These are phyloP conservation scores for Ambastaia sidthimunki DNA, from an alignment of 2,797 vertebrate genomes.

Conservation along the genomic window DNA sequence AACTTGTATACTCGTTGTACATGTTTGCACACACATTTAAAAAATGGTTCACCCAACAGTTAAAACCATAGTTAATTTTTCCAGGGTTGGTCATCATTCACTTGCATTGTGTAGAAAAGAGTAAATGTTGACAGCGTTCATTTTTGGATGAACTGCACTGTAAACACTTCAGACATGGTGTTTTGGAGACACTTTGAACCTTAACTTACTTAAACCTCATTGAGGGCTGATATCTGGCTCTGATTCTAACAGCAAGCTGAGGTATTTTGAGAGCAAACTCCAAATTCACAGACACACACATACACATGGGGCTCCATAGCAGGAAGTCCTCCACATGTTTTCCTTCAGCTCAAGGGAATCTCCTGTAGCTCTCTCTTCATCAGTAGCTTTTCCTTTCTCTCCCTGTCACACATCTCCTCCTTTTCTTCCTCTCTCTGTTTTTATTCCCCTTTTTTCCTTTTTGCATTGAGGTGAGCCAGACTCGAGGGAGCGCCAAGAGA, in stretches of 20 bases:
- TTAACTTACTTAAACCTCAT: conserved; percentile 18
- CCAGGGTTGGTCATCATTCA: too few relatives aligned
- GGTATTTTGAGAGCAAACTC: conserved; percentile 37
- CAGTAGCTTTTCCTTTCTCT: conserved; percentile 28
- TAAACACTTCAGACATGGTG: neutral
- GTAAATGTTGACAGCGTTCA: too few relatives aligned
- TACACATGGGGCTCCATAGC: conserved; percentile 14
- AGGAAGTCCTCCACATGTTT: conserved; percentile 42
- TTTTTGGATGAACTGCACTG: neutral
- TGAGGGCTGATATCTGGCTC: conserved; percentile 21
- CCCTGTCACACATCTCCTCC: conserved; percentile 14
- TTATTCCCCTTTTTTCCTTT: conserved; percentile 2
- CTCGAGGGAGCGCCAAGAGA: conserved; percentile 40
- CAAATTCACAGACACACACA: conserved; percentile 25
- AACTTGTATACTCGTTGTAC: too few relatives aligned
- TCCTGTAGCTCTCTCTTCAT: conserved; percentile 5
- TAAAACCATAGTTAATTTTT: too few relatives aligned
- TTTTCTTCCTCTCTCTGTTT: conserved; percentile 3
- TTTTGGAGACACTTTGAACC: conserved; percentile 19
- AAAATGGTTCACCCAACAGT: too few relatives aligned
- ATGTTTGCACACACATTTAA: too few relatives aligned
- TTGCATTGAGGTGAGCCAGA: conserved; percentile 50
- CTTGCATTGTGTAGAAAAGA: too few relatives aligned
- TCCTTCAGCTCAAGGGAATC: conserved; percentile 16
- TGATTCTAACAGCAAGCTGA: conserved; percentile 47